Percentiles rank a stretch among this genome's conserved stretches.
Conservation (phyloP, 2,113 vertebrate genomes). For the Anthoscopus minutus region DNA sequence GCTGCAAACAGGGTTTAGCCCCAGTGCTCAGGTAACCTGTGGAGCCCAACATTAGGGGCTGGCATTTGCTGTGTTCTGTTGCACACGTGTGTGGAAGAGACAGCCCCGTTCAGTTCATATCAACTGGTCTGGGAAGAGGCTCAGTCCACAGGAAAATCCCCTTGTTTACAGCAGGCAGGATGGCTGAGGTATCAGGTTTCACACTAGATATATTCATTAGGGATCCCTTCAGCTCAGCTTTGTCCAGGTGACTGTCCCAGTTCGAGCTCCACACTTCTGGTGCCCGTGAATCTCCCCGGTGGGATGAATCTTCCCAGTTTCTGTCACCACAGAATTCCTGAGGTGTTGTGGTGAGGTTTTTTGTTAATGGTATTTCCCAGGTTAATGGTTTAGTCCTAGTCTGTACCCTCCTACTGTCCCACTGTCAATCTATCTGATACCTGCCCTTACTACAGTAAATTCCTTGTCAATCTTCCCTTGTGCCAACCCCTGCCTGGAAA, state of each 20-base stretch:
- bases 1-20: neutral
- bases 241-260: neutral
- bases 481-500: no score
- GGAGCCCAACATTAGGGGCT: neutral
- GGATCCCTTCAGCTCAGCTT: neutral
- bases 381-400: no score
- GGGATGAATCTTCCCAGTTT: no score
- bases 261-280: neutral
- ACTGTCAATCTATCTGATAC: no score
- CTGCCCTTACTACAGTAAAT: no score
- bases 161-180: neutral
- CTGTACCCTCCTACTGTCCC: no score
- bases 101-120: fast-evolving
- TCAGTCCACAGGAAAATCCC: neutral
- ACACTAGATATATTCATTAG: neutral
- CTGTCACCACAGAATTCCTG: neutral
- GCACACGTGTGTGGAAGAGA: fast-evolving
- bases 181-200: neutral
- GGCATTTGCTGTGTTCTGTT: neutral
- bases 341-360: no score
- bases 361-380: no score
- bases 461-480: no score
- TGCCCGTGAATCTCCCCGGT: neutral
- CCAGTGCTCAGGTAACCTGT: neutral
- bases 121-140: neutral